Evolutionary conservation across 1,140 invertebrate genomes (phyloP).

Genomic region (Rhynchophorus ferrugineus): DNA sequence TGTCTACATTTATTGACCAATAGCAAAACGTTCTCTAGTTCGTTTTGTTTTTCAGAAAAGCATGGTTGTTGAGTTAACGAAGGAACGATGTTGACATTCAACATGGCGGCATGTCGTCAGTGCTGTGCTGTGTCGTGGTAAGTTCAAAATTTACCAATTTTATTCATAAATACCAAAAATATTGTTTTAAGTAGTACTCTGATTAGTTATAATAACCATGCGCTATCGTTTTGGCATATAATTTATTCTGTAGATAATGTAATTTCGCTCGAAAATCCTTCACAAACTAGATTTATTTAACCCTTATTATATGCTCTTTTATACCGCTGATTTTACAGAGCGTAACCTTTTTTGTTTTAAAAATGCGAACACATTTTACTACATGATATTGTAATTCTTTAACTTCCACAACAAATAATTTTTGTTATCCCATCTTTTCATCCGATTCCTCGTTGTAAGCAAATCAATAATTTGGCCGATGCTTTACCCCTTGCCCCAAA

Average conservation of each 20-base stretch:
- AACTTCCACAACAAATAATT: not conserved
- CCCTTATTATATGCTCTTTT: conserved; percentile 31
- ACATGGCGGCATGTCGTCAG: conserved; percentile 92
- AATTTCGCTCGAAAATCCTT: not conserved
- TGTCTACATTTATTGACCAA: conserved; percentile 5
- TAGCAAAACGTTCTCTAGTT: not conserved
- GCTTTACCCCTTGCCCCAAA: conserved; percentile 31
- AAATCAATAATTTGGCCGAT: conserved; percentile 38
- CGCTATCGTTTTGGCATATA: not conserved
- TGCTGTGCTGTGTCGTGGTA: conserved; percentile 88
- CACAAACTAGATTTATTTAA: conserved; percentile 13
- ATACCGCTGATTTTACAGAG: conserved; percentile 26
- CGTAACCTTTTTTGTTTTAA: conserved; percentile 1
- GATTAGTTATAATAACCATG: conserved; percentile 2
- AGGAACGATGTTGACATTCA: conserved; percentile 49
- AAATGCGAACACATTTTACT: not conserved
- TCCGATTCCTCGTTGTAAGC: conserved; percentile 15
- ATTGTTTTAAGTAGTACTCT: conserved; percentile 30
- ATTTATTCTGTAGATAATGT: not conserved
- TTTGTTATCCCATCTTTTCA: not conserved
- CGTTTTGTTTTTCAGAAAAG: conserved; percentile 9
- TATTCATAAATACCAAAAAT: conserved; percentile 28
- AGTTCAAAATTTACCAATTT: conserved; percentile 42
- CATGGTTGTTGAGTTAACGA: conserved; percentile 12
- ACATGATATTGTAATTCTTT: not conserved